Conservation (phyloP, 2,888 invertebrate species). For the Drosophila gaucha region DNA sequence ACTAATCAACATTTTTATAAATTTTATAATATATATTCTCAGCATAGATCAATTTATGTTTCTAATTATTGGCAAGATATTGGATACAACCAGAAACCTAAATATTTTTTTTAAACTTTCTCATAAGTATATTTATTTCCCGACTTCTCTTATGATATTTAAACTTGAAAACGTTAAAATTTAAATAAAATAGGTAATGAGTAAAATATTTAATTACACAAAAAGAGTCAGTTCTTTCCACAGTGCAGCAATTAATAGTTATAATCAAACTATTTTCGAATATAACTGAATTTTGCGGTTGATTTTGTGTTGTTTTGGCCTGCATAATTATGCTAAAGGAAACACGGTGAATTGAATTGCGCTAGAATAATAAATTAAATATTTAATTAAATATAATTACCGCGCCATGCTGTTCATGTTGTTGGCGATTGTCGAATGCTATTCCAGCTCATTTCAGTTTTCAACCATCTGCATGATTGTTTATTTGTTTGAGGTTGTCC, state of each 20-base stretch:
- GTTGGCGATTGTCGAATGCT: conserved; percentile 1
- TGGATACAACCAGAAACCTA: too few relatives aligned
- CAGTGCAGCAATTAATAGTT: neutral
- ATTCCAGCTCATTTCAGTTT: conserved; percentile 35
- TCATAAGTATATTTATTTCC: too few relatives aligned
- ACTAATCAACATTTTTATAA: too few relatives aligned
- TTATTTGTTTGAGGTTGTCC: conserved; percentile 42
- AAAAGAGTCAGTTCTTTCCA: neutral
- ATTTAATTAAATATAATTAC: conserved; percentile 62
- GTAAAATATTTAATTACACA: too few relatives aligned
- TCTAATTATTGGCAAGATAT: too few relatives aligned
- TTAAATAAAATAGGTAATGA: too few relatives aligned
- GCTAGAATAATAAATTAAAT: conserved; percentile 55
- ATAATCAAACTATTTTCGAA: conserved; percentile 9
- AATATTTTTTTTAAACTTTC: too few relatives aligned
- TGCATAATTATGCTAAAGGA: conserved; percentile 42
- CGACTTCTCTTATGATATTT: too few relatives aligned
- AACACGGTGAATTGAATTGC: conserved; percentile 28
- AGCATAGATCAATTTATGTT: too few relatives aligned
- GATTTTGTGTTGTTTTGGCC: conserved; percentile 23
- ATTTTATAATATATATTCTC: too few relatives aligned
- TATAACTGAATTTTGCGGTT: conserved; percentile 58
- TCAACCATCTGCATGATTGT: conserved; percentile 42
- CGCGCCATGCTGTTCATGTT: conserved; percentile 2
- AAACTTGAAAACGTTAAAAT: too few relatives aligned